These are phyloP conservation scores for Acleris cristana DNA, from an alignment of 2,888 invertebrate species.

Conservation along the genomic window DNA sequence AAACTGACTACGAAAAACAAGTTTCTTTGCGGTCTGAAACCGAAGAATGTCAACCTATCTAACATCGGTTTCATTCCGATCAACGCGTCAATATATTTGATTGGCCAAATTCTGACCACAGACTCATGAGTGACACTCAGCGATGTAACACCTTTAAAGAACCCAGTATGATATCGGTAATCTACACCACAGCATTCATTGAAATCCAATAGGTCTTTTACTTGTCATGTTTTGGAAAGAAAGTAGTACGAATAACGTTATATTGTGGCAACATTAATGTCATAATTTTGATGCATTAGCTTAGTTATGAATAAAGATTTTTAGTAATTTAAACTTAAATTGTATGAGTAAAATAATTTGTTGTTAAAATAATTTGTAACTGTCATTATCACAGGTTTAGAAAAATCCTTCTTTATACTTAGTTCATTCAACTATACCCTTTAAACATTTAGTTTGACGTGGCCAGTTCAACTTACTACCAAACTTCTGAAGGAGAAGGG, in stretches of 20 bases:
- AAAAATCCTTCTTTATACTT: no score
- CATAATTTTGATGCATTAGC: no score
- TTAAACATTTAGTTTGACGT: no score
- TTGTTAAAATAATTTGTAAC: no score
- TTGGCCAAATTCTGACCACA: constrained; percentile 58
- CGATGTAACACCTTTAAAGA: constrained; percentile 51
- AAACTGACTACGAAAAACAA: constrained; percentile 46
- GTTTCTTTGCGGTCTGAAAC: constrained; percentile 51
- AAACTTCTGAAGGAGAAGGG: no score
- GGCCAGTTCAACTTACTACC: no score
- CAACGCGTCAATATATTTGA: constrained; percentile 44
- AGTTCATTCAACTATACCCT: no score
- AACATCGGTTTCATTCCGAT: constrained; percentile 44
- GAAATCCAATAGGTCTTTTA: constrained; percentile 46
- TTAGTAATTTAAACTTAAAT: no score
- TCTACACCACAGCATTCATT: constrained; percentile 42
- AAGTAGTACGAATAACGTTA: constrained; percentile 22
- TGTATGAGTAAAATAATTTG: no score
- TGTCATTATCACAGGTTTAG: no score
- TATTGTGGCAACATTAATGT: background rate
- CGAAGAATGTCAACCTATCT: constrained; percentile 50
- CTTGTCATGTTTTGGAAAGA: constrained; percentile 3
- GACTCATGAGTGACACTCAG: constrained; percentile 56
- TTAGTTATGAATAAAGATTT: no score
- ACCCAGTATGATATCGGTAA: constrained; percentile 46